These are phyloP conservation scores for Willisornis vidua DNA, from an alignment of 2,113 vertebrate genomes.

Conservation along the genomic window DNA sequence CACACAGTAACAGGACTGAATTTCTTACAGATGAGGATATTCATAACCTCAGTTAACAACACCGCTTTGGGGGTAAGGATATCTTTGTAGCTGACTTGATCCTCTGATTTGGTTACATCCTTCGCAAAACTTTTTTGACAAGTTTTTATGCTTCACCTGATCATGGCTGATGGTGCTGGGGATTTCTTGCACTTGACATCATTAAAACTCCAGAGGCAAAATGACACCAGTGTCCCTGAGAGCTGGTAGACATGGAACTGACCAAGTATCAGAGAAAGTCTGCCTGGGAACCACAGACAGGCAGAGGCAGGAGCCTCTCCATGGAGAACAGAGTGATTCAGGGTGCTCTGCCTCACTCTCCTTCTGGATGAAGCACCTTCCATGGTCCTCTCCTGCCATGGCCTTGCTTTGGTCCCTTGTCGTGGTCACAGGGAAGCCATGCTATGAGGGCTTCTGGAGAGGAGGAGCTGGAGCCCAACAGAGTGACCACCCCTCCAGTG, in stretches of 20 bases:
- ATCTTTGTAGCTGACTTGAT: not conserved
- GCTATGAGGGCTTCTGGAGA: not conserved
- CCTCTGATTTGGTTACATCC: not conserved
- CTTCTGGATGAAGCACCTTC: not conserved
- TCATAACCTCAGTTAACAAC: not conserved
- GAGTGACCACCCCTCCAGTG: not conserved
- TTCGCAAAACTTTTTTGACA: not conserved
- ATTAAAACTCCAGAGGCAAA: not conserved
- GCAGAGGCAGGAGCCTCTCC: not conserved
- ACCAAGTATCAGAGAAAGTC: not conserved
- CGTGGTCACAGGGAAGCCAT: not conserved
- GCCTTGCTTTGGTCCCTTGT: not conserved
- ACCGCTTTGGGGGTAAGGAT: not conserved
- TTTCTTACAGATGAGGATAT: not conserved
- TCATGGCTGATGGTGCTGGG: not conserved
- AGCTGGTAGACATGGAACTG: not conserved
- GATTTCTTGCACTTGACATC: not conserved
- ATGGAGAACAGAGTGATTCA: not conserved
- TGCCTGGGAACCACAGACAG: not conserved
- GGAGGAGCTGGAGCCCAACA: not conserved
- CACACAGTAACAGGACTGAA: not conserved
- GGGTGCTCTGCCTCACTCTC: not conserved
- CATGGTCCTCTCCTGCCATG: not conserved
- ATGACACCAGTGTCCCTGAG: too few relatives aligned
- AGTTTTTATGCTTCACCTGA: not conserved